Base-by-base conservation (phyloP, 2,888 invertebrate species). In the Microdon myrmicae region DNA sequence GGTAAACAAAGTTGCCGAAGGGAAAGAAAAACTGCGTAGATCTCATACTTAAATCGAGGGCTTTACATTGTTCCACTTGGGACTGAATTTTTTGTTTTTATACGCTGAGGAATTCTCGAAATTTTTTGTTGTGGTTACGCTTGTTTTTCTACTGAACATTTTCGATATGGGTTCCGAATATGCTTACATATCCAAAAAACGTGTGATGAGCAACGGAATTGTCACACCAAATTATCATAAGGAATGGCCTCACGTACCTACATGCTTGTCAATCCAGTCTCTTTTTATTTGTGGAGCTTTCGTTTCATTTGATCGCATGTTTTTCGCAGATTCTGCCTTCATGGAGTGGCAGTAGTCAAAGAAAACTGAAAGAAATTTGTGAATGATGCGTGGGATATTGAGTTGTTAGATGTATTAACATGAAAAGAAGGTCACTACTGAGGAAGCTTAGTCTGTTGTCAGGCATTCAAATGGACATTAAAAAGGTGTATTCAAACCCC, bases 201-300 rank as follows among this genome's bases (percentile, higher is more conserved):
- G 58, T 64, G 64, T 35, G 64, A 58, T 53, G 64, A 64, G 64
- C 64, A 64, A 64, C 58, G 64, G 47, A 64, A 64, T 47, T 64
- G 64, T 64, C 64, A 64, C 64, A 58, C 64, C 64, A 58, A 53
- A 58, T 58, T 45, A 58, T 64, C 58, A 53, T 64, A 64, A 47
- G 47, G 53, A 45, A 64, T 64, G 56, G 51, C 44, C 56, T 64
- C 64, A 64, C 64, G 64, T 64, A 64, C 58, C 53, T 43, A 37
- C 37, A 64, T 58, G 64, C 26, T 51, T 64, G 64, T 64, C 64
- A 64, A 47, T 58, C 58, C 31, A 9, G 31, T 31, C 23, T 31
- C 14, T 31, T 43, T n/a, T n/a, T n/a, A n/a, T n/a, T n/a, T n/a
- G n/a, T n/a, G n/a, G n/a, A n/a, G n/a, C n/a, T n/a, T n/a, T n/a